Evolutionary conservation across 1,140 invertebrate species (phyloP).

Genomic region (Apocrypta bakeri): DNA sequence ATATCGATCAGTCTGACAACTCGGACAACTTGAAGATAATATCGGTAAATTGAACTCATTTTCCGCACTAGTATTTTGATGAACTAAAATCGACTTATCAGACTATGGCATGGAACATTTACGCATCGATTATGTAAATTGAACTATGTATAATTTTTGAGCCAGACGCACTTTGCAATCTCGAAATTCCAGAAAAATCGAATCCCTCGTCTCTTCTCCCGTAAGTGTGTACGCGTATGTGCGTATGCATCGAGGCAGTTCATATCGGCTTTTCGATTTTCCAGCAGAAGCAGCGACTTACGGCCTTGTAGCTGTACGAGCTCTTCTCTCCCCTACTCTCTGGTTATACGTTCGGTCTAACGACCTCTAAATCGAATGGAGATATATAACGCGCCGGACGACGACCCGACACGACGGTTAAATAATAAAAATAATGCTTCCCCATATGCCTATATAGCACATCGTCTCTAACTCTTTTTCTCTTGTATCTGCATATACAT

Average conservation of each 20-base stretch:
- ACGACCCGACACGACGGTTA: constrained; percentile 44
- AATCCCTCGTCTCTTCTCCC: background rate
- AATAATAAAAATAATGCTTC: constrained; percentile 49
- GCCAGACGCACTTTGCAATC: no score
- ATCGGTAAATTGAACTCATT: no score
- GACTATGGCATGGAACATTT: no score
- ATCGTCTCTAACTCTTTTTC: background rate
- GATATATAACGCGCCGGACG: constrained; percentile 39
- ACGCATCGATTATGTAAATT: no score
- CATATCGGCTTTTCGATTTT: constrained; percentile 24
- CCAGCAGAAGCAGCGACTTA: background rate
- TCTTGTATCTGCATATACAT: background rate
- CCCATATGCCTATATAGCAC: background rate
- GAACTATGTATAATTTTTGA: no score
- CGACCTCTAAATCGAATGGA: constrained; percentile 54
- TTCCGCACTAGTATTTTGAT: no score
- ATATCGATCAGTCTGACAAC: no score
- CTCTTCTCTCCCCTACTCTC: constrained; percentile 35
- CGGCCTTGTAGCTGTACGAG: background rate
- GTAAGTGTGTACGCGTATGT: no score
- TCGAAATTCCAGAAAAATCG: no score
- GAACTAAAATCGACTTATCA: no score
- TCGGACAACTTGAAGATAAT: no score
- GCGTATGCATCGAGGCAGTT: background rate
- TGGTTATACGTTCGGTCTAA: constrained; percentile 47